These are phyloP conservation scores for Megaustenia siamemsis DNA, from an alignment of 2,888 invertebrate genomes.

Conservation along the genomic window DNA sequence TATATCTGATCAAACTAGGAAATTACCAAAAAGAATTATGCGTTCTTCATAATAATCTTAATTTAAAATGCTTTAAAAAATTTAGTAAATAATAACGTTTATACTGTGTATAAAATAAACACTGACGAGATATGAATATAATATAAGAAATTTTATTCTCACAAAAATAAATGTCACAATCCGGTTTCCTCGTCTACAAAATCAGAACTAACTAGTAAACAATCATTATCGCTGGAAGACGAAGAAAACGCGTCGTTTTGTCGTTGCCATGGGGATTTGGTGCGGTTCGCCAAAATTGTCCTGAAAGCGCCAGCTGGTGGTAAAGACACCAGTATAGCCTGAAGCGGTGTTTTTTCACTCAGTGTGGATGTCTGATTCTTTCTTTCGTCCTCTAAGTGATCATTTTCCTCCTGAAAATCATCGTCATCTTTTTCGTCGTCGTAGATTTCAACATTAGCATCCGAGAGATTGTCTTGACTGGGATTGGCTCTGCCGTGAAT, in stretches of 20 bases:
- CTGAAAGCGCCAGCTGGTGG: not conserved
- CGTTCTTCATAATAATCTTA: too few relatives aligned
- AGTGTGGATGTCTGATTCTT: not conserved
- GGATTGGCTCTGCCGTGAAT: conserved; percentile 39
- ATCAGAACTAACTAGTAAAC: not conserved
- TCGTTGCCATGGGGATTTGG: conserved; percentile 30
- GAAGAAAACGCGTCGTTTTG: not conserved
- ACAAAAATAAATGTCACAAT: conserved; percentile 30
- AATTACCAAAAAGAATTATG: too few relatives aligned
- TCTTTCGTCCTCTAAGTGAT: not conserved
- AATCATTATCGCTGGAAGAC: conserved; percentile 7
- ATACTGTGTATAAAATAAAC: not conserved
- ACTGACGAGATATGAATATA: not conserved
- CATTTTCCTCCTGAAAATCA: conserved; percentile 34
- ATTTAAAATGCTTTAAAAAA: too few relatives aligned
- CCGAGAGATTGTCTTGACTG: not conserved
- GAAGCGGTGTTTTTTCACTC: conserved; percentile 29
- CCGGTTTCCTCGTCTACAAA: conserved; percentile 41
- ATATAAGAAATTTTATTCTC: not conserved
- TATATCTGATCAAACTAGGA: too few relatives aligned
- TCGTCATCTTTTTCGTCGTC: conserved; percentile 46
- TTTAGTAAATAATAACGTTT: too few relatives aligned
- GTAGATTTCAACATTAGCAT: not conserved
- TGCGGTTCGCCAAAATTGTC: conserved; percentile 2
- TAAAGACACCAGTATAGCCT: not conserved